A percentile compares a stretch with the other conserved stretches of the same genome.
phyloP scores from a whole-genome alignment of 2,888 invertebrate genomes.

The Melanargia galathea region DNA sequence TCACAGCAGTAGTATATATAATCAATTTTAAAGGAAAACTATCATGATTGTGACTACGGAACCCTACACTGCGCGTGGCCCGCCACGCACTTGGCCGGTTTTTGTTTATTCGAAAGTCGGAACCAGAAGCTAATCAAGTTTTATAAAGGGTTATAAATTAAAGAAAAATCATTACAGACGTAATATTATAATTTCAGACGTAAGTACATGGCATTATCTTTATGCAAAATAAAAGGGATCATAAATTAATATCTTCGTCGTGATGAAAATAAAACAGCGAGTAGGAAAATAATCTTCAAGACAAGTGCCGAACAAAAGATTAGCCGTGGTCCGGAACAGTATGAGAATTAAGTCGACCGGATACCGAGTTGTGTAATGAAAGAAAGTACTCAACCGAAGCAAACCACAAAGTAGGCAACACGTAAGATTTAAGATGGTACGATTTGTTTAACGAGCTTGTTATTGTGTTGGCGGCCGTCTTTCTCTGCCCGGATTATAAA shows the following conservation, averaged over 20 bases:
- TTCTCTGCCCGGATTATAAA: constrained; percentile 4
- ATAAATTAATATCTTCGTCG: constrained; percentile 25
- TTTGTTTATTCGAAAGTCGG: no score
- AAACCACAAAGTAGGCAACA: constrained; percentile 41
- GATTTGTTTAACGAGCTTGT: constrained; percentile 28
- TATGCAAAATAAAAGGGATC: constrained; percentile 24
- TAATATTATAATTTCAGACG: not conserved
- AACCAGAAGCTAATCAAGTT: not conserved
- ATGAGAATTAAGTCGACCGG: constrained; percentile 46
- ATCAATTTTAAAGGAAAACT: no score
- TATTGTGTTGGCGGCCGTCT: constrained; percentile 20
- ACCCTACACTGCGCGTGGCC: no score
- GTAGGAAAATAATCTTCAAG: constrained; percentile 43
- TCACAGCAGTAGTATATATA: no score
- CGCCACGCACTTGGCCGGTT: no score
- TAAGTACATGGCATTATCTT: constrained; percentile 20
- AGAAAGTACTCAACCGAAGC: constrained; percentile 51
- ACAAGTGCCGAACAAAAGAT: constrained; percentile 47
- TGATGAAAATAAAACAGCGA: constrained; percentile 40
- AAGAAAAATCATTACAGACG: constrained; percentile 27
- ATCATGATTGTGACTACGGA: no score
- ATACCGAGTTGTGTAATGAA: constrained; percentile 51
- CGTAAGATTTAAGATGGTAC: constrained; percentile 27
- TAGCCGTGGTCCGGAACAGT: constrained; percentile 39
- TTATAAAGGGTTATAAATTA: not conserved